Base-by-base conservation (phyloP, 2,113 vertebrate genomes). In the Sclerurus mexicanus region DNA sequence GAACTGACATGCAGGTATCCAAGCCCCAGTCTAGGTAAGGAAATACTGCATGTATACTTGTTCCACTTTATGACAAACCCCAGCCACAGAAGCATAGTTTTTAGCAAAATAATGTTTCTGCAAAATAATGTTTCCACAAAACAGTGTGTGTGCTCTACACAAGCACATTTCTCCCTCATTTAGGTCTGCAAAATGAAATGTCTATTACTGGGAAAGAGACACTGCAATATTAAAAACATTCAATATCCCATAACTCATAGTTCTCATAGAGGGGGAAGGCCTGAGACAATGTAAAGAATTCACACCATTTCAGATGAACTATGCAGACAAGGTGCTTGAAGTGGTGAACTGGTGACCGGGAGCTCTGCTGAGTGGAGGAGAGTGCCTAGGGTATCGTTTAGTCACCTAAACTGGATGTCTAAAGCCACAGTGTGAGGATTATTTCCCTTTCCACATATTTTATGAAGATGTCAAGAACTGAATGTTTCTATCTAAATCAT, bases 271-370 rank as follows among this genome's bases (percentile, higher is more conserved):
- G 6, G 12, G 47, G n/a, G 28, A 73, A 53, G 59, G 15, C 15
- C 50, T 81, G 39, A 89, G 76, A 67, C 79, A 84, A 66, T 55
- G 89, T 52, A 72, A 93, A 86, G 76, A 93, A 93, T 92, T 93
- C 92, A 94, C 85, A 77, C 79, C 50, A 31, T 71, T 93, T 93
- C 89, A 90, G 64, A 55, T 94, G 79, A 96, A 59, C 86, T 90
- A 35, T 74, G 80, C 31, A 93, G 96, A 93, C 92, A 94, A 97
- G 76, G 94, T 95, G 88, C 83, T 74, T 90, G 91, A 86, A 82
- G 80, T 35, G 5, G 52, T 96, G 90, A 95, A 94, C 83, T 84
- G 55, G 72, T 94, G 90, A 90, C 83, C 3, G 0, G 49, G 55
- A 90, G 60, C 50, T 93, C 86, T 96, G 86, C 56, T 84, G 76